Base-by-base conservation (phyloP, 2,888 invertebrate species). In the Ditula angustiorana region DNA sequence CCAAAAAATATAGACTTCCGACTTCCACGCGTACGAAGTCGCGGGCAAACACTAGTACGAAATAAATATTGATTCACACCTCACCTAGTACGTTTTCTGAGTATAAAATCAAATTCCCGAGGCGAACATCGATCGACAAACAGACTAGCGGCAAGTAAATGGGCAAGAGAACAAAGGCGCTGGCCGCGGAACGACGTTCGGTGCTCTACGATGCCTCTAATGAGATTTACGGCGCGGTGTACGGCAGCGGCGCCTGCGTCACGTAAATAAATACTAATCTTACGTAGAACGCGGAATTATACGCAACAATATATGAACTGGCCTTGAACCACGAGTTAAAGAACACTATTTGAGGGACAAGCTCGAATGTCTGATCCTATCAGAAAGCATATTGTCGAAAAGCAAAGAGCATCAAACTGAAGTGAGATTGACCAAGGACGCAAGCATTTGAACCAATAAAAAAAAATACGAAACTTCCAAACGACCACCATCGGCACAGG, bases 91-190 rank as follows among this genome's bases (percentile, higher is more conserved):
- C 13, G 8, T 26, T 46, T n/a, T 26, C 8, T 21, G 7, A 52
- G 28, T 35, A 52, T 11, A 35, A 21, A 52, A 7, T n/a, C n/a
- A n/a, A 46, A 23, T 2, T 2, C n/a, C 19, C 3, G 13, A 50
- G 13, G 13, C 5, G 13, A n/a, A n/a, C n/a, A n/a, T 13, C 2
- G 7, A 56, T 28, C 21, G 44, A 56, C 56, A 44, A 56, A 44
- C 44, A 44, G 28, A 41, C 26, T 41, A 19, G 41, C 41, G 7
- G 26, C 56, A 7, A 30, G 44, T 21, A 44, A 52, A 55, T 26
- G 19, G 19, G 37, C 35, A 7, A n/a, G 16, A 28, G 56, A 44
- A 56, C 56, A 56, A 56, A 56, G 56, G 33, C 50, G n/a, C 13
- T 19, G 41, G 19, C 2, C 41, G 19, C 3, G n/a, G 16, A n/a